Evolutionary conservation across 1,140 invertebrate genomes (phyloP), one percentile per base, ranked within the genome.

Genomic region (Megalonaias nervosa): DNA sequence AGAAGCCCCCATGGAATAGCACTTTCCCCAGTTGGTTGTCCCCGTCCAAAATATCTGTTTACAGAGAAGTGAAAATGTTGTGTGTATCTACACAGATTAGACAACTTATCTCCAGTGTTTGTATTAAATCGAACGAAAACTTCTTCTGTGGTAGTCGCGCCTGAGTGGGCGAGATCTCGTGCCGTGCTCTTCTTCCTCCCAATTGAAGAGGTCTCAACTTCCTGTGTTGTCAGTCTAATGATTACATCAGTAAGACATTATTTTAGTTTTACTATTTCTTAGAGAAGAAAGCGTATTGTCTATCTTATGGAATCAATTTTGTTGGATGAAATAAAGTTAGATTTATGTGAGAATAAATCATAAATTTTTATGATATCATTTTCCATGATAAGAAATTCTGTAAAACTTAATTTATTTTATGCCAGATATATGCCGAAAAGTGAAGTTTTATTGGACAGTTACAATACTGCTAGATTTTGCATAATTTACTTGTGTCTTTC

Each of bases 61-160:
- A 73, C 69, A 78, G 68, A 78, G 76, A 71, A 67, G 76, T 78
- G 76, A 78, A 78, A 74, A 78, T 73, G 71, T 62, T 78, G 70
- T 78, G 61, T 58, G 60, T 78, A 78, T 78, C 74, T 78, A 48
- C 71, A 73, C 74, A 68, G 76, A 78, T 78, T 61, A 58, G 71
- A 74, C 38, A 48, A 48, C 3, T 48, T 48, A 48, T 48, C 38
- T 48, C 38, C 38, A 48, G 38, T 48, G 38, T 48, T 48, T 48
- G 38, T 48, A 48, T 48, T 48, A 48, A 48, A 48, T 48, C 38
- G 5, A 48, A 48, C 38, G 38, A 48, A 48, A 48, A 48, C 38
- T 48, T 48, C 38, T 48, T 48, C 4, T 48, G 38, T 48, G 38
- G 38, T 48, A 48, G 38, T 48, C 38, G 38, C 38, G 38, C 38